Evolutionary conservation across 2,797 vertebrate species (phyloP).

Genomic region (Alfaro cultratus): DNA sequence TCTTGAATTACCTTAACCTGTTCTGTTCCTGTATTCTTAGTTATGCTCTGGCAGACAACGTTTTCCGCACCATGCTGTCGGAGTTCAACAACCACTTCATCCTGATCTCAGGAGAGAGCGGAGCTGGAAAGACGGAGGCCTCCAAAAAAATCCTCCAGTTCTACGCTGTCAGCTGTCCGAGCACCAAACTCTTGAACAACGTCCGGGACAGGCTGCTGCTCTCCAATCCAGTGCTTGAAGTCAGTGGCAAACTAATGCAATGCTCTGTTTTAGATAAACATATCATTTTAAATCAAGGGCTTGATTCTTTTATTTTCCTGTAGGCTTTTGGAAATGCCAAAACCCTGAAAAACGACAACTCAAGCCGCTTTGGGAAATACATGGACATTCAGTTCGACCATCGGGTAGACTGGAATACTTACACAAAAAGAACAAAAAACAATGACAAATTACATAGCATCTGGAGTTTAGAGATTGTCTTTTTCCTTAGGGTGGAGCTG

Average conservation of each 20-base stretch:
- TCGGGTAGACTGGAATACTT: conserved; percentile 80
- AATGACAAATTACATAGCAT: background rate
- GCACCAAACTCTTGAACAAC: conserved; percentile 86
- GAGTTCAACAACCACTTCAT: conserved; percentile 96
- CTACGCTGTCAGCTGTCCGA: conserved; percentile 92
- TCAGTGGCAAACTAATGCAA: conserved; percentile 52
- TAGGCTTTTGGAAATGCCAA: conserved; percentile 97
- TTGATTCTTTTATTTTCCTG: background rate
- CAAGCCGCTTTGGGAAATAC: conserved; percentile 96
- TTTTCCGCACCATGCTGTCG: conserved; percentile 92
- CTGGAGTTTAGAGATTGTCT: background rate
- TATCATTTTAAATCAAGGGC: background rate
- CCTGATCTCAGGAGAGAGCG: conserved; percentile 96
- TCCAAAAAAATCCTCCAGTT: conserved; percentile 97
- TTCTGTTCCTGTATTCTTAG: conserved; percentile 66
- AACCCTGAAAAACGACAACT: conserved; percentile 95
- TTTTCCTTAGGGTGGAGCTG: conserved; percentile 85
- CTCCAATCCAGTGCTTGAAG: conserved; percentile 95
- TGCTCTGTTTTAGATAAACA: background rate
- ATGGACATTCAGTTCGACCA: conserved; percentile 98
- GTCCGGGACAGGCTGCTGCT: conserved; percentile 90
- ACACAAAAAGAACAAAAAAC: background rate
- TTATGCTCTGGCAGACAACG: conserved; percentile 94
- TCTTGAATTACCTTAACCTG: background rate
- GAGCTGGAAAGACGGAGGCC: conserved; percentile 94